Conservation (phyloP, 2,888 invertebrate genomes). For the Acleris sparsana region DNA sequence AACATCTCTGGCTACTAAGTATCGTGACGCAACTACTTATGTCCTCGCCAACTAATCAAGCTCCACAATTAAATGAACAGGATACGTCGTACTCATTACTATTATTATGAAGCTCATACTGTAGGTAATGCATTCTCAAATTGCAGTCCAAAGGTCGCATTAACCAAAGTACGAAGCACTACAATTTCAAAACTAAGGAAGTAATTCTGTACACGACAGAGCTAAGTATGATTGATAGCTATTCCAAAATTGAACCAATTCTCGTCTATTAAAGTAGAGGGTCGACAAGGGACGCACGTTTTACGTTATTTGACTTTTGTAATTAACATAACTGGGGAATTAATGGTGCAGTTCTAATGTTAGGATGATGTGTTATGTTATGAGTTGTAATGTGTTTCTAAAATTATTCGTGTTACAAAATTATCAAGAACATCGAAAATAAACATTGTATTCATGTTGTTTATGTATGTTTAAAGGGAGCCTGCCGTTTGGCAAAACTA, state of each 20-base stretch:
- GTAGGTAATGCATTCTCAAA: slow-evolving; percentile 32
- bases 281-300: slow-evolving; percentile 46
- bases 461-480: no score
- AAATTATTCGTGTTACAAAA: no score
- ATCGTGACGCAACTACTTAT: not conserved
- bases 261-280: slow-evolving; percentile 60
- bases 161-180: slow-evolving; percentile 33
- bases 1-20: not conserved
- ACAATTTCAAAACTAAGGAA: slow-evolving; percentile 52
- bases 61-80: slow-evolving; percentile 15
- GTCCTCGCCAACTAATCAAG: slow-evolving; percentile 20
- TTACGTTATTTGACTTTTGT: slow-evolving; percentile 35
- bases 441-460: no score
- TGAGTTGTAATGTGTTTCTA: not conserved
- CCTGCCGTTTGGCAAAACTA: no score
- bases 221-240: slow-evolving; percentile 76
- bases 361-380: slow-evolving; percentile 5
- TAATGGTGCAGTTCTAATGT: slow-evolving; percentile 1
- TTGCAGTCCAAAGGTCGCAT: slow-evolving; percentile 32
- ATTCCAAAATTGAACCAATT: slow-evolving; percentile 71
- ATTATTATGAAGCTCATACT: slow-evolving; percentile 22
- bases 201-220: slow-evolving; percentile 56
- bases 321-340: slow-evolving; percentile 20
- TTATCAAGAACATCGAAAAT: no score
- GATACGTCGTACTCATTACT: slow-evolving; percentile 17